phyloP scores from a whole-genome alignment of 1,140 invertebrate species.

The Tetraneura akinire region DNA sequence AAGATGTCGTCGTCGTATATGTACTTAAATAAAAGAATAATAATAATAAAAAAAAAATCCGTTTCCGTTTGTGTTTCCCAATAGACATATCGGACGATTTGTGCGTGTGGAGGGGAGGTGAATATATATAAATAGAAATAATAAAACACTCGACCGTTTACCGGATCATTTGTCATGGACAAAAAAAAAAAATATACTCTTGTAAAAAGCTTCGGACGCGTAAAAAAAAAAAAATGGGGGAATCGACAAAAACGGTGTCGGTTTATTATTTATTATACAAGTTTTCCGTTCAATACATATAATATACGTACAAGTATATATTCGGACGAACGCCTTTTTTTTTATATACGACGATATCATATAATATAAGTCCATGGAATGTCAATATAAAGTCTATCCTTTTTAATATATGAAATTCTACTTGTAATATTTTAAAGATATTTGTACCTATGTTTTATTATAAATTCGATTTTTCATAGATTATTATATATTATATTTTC shows the following conservation, averaged over 20 bases:
- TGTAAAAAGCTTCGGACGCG: constrained; percentile 2
- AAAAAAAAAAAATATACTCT: neutral
- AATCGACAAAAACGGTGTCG: constrained; percentile 17
- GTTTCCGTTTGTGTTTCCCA: constrained; percentile 1
- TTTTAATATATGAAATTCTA: too few relatives aligned
- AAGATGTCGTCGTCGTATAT: neutral
- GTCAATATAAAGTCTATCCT: too few relatives aligned
- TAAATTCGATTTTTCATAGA: too few relatives aligned
- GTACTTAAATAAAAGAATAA: neutral
- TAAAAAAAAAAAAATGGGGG: constrained; percentile 29
- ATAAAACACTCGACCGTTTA: constrained; percentile 33
- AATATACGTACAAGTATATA: too few relatives aligned
- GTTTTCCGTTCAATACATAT: too few relatives aligned
- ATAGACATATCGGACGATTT: constrained; percentile 1
- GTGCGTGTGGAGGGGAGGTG: neutral
- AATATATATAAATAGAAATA: neutral
- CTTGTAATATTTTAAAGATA: too few relatives aligned
- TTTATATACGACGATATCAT: too few relatives aligned
- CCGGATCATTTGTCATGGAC: constrained; percentile 50
- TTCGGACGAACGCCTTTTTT: neutral
- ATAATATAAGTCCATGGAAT: too few relatives aligned
- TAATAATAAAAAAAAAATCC: constrained; percentile 19
- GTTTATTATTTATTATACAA: constrained; percentile 25
- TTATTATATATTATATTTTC: too few relatives aligned
- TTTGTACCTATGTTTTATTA: too few relatives aligned